Conservation (phyloP, 2,797 vertebrate species). For the Ispidina picta region DNA sequence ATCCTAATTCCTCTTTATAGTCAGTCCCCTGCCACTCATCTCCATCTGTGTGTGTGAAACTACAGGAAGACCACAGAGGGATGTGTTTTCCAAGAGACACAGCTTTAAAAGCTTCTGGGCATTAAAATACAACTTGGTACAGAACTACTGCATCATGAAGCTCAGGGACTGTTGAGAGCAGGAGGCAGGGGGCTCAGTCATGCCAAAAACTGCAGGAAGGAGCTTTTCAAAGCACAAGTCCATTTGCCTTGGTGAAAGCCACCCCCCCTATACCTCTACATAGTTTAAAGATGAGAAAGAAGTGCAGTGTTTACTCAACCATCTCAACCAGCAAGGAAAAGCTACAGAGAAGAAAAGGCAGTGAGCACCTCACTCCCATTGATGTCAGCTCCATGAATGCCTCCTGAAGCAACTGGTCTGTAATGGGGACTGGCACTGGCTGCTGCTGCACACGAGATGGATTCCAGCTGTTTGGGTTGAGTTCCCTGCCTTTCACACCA, state of each 20-base stretch:
- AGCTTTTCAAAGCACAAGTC: too few relatives aligned
- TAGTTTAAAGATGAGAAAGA: too few relatives aligned
- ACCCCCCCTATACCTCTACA: too few relatives aligned
- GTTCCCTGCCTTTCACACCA: background rate
- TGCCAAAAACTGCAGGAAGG: too few relatives aligned
- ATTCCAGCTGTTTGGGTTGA: conserved; percentile 43
- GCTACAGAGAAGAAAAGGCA: too few relatives aligned
- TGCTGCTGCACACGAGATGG: background rate
- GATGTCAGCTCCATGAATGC: conserved; percentile 26
- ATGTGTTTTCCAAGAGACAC: background rate
- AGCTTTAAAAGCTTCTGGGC: background rate
- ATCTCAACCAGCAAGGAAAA: too few relatives aligned
- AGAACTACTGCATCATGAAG: too few relatives aligned
- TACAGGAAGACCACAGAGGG: background rate
- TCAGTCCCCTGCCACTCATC: background rate
- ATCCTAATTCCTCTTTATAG: background rate
- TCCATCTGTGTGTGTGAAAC: background rate
- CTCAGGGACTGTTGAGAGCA: too few relatives aligned
- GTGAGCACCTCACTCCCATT: background rate
- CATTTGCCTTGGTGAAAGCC: too few relatives aligned
- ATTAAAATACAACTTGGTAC: too few relatives aligned
- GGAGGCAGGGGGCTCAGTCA: too few relatives aligned
- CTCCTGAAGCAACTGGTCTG: background rate
- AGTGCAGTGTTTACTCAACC: too few relatives aligned
- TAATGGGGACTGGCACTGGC: background rate